Evolutionary conservation across 2,888 invertebrate species (phyloP).

Genomic region (Catotricha subobsoleta): DNA sequence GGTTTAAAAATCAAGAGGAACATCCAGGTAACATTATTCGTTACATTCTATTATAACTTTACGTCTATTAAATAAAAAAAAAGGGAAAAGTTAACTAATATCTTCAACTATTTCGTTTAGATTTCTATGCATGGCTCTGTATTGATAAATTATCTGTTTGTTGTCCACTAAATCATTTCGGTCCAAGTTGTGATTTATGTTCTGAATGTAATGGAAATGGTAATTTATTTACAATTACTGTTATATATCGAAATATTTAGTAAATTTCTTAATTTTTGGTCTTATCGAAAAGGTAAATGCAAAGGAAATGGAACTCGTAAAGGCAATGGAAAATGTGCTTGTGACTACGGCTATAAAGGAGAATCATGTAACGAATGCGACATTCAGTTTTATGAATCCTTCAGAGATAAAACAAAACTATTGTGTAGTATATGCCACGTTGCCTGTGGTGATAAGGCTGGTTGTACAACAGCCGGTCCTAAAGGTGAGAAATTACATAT

Average conservation of each 20-base stretch:
- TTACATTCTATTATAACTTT: not conserved
- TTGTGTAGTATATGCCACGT: slow-evolving; percentile 62
- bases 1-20: slow-evolving; percentile 47
- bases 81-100: too few species aligned
- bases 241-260: not conserved
- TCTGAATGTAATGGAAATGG: slow-evolving; percentile 73
- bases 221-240: slow-evolving; percentile 17
- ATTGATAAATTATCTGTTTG: slow-evolving; percentile 58
- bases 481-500: slow-evolving; percentile 29
- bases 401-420: slow-evolving; percentile 52
- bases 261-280: not conserved
- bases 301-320: slow-evolving; percentile 33
- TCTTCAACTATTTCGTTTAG: too few species aligned
- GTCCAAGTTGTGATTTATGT: slow-evolving; percentile 65
- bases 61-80: too few species aligned
- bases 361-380: slow-evolving; percentile 61
- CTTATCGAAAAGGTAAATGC: not conserved
- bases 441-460: slow-evolving; percentile 46
- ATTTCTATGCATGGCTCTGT: slow-evolving; percentile 59
- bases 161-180: slow-evolving; percentile 71
- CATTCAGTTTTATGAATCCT: slow-evolving; percentile 51
- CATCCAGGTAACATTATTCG: slow-evolving; percentile 12
- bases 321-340: slow-evolving; percentile 80
- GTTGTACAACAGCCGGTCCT: slow-evolving; percentile 55
- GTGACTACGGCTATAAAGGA: slow-evolving; percentile 67